These are phyloP conservation scores for Melanocharis versteri DNA, from an alignment of 2,113 vertebrate species.

Conservation along the genomic window DNA sequence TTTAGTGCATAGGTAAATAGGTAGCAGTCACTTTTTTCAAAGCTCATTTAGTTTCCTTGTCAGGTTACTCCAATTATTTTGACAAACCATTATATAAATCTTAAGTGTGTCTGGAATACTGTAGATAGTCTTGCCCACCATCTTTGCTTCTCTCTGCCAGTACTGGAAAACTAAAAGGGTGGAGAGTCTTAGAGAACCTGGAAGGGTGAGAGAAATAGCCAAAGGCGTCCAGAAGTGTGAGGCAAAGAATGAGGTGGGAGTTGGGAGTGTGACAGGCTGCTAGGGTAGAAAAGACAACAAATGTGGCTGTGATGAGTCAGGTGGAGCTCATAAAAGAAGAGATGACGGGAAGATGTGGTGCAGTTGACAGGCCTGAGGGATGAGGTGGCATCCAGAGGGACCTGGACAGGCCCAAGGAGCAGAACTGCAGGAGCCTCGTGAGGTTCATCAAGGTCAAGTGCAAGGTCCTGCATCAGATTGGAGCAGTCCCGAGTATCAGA, in stretches of 20 bases:
- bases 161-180: background rate
- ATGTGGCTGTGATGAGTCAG: background rate
- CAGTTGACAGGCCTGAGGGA: background rate
- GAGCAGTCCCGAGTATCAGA: background rate
- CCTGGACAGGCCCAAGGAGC: background rate
- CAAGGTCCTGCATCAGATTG: background rate
- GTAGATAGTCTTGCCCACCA: background rate
- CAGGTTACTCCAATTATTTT: background rate
- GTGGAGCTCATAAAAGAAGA: background rate
- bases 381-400: background rate
- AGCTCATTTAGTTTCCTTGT: background rate
- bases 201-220: background rate
- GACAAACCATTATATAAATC: background rate
- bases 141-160: background rate
- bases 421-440: background rate
- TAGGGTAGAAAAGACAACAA: background rate
- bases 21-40: background rate
- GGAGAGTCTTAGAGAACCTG: background rate
- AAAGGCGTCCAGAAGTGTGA: background rate
- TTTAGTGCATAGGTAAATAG: background rate
- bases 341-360: background rate
- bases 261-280: background rate
- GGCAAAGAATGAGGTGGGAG: background rate
- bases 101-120: background rate
- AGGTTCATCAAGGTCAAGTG: background rate